These are phyloP conservation scores for Paedocypris micromegethes DNA, from an alignment of 2,797 vertebrate genomes.

Conservation along the genomic window DNA sequence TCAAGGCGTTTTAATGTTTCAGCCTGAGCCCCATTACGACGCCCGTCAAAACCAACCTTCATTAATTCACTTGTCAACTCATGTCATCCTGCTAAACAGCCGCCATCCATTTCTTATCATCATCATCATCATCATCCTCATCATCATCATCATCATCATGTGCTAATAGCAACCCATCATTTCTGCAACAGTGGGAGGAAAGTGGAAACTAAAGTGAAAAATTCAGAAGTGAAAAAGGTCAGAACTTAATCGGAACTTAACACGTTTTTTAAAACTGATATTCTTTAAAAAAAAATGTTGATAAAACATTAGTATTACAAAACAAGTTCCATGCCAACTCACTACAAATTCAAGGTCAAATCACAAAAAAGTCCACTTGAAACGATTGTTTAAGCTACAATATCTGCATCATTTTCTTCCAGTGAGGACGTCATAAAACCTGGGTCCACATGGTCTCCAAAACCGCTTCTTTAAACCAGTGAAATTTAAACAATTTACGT, in stretches of 20 bases:
- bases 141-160: constrained; percentile 54
- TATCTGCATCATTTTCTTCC: too few species aligned
- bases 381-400: too few species aligned
- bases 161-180: constrained; percentile 59
- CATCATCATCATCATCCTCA: constrained; percentile 36
- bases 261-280: too few species aligned
- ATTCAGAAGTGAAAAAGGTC: constrained; percentile 2
- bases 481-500: too few species aligned
- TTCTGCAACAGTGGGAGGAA: constrained; percentile 54
- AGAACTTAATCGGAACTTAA: neutral
- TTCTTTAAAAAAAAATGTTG: too few species aligned
- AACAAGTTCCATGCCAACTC: too few species aligned
- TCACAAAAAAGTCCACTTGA: too few species aligned
- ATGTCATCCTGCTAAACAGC: constrained; percentile 66
- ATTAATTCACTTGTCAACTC: constrained; percentile 69
- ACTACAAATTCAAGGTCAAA: too few species aligned
- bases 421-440: too few species aligned
- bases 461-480: too few species aligned
- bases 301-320: too few species aligned
- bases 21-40: constrained; percentile 65
- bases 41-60: constrained; percentile 62
- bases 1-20: constrained; percentile 64
- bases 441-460: too few species aligned
- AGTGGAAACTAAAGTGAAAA: constrained; percentile 34
- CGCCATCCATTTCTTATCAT: constrained; percentile 57